Evolutionary conservation across 2,113 vertebrate genomes (phyloP).

Genomic region (Paradoxurus hermaphroditus): DNA sequence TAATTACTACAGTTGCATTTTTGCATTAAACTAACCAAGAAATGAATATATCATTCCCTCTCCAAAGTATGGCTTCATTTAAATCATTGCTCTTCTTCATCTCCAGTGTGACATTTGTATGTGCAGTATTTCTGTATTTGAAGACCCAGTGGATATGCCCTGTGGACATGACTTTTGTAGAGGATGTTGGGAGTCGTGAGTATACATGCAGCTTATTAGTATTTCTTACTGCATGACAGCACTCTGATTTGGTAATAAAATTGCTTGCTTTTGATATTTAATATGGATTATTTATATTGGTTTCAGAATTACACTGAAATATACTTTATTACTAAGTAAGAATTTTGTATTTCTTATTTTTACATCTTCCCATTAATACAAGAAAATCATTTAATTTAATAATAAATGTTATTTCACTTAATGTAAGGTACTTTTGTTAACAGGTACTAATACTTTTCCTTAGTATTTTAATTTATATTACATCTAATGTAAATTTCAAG

Average conservation of each 20-base stretch:
- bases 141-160: constrained; percentile 97
- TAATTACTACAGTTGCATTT: neutral
- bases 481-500: constrained; percentile 14
- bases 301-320: constrained; percentile 38
- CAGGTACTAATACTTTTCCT: neutral
- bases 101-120: constrained; percentile 97
- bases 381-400: neutral
- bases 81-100: constrained; percentile 65
- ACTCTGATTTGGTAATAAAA: neutral
- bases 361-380: neutral
- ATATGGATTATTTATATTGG: neutral
- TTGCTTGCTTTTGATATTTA: constrained; percentile 23
- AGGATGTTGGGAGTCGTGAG: constrained; percentile 98
- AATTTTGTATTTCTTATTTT: constrained; percentile 55
- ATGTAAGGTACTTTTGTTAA: neutral
- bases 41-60: neutral
- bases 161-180: constrained; percentile 98
- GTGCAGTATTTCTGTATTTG: constrained; percentile 95
- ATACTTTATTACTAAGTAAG: constrained; percentile 4
- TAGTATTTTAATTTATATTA: constrained; percentile 11
- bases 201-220: constrained; percentile 67
- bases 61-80: neutral
- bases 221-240: constrained; percentile 42
- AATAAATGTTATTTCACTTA: constrained; percentile 15
- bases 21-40: constrained; percentile 14